Evolutionary conservation across 2,888 invertebrate genomes (phyloP).

Genomic region (Troides oblongomaculatus): DNA sequence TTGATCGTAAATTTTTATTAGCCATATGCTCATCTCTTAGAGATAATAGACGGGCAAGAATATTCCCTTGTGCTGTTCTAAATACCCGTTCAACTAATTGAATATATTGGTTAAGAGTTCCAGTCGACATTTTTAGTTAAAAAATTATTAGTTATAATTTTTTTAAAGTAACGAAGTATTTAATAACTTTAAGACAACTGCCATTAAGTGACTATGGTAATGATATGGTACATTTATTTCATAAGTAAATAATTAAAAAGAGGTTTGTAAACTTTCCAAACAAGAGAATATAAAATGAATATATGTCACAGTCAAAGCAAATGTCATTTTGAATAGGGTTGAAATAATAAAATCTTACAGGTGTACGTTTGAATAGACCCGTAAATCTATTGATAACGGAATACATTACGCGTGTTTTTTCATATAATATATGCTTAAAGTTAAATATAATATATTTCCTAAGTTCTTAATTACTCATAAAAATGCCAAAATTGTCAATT

Average conservation of each 20-base stretch:
- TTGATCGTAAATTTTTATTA: slow-evolving; percentile 84
- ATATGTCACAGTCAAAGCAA: not conserved
- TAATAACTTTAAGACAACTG: not conserved
- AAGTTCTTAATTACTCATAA: too few relatives aligned
- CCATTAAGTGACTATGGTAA: not conserved
- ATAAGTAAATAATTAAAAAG: not conserved
- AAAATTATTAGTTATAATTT: not conserved
- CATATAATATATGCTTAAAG: too few relatives aligned
- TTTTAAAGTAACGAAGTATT: not conserved
- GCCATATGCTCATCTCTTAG: slow-evolving; percentile 86
- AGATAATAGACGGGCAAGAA: slow-evolving; percentile 81
- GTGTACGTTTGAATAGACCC: too few relatives aligned
- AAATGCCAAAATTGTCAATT: too few relatives aligned
- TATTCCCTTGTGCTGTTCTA: slow-evolving; percentile 81
- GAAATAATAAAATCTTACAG: not conserved
- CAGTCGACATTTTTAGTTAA: slow-evolving; percentile 43
- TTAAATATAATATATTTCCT: too few relatives aligned
- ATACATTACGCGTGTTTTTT: too few relatives aligned
- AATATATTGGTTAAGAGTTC: slow-evolving; percentile 65
- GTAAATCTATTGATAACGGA: too few relatives aligned
- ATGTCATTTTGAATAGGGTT: not conserved
- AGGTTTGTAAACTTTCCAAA: not conserved
- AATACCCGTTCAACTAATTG: slow-evolving; percentile 81
- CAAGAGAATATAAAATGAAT: not conserved
- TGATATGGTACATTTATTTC: not conserved